Evolutionary conservation across 2,113 vertebrate species (phyloP).

Genomic region (Oryzias celebensis): DNA sequence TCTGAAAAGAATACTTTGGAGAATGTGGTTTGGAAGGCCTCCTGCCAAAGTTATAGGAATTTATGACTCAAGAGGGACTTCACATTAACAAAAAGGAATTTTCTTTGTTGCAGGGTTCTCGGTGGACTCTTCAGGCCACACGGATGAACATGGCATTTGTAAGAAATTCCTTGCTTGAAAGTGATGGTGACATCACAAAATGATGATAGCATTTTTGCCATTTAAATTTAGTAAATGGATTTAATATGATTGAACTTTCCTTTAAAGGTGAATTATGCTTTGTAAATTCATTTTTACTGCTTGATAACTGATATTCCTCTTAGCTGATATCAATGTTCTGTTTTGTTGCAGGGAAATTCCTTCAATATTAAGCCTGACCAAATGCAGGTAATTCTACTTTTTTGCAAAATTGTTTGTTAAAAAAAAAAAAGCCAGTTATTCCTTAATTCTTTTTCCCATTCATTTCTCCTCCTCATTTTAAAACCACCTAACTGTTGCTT

Average conservation of each 20-base stretch:
- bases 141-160: constrained; percentile 94
- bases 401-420: too few species aligned
- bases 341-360: constrained; percentile 77
- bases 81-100: constrained; percentile 9
- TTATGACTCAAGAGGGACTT: background rate
- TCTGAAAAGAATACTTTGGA: background rate
- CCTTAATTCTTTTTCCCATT: too few species aligned
- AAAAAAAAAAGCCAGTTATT: too few species aligned
- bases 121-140: constrained; percentile 95
- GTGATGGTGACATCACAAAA: background rate
- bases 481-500: too few species aligned
- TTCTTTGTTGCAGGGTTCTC: constrained; percentile 85
- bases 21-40: background rate
- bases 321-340: constrained; percentile 3
- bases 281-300: constrained; percentile 13
- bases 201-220: constrained; percentile 13
- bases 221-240: constrained; percentile 15
- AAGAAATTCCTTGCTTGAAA: constrained; percentile 58
- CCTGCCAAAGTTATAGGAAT: background rate
- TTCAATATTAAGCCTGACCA: constrained; percentile 91
- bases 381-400: constrained; percentile 84
- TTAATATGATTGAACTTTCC: background rate
- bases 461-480: background rate
- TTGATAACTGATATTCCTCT: constrained; percentile 1
- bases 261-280: background rate